Conservation (phyloP, 2,113 vertebrate genomes). For the Chamaetylas fuelleborni region DNA sequence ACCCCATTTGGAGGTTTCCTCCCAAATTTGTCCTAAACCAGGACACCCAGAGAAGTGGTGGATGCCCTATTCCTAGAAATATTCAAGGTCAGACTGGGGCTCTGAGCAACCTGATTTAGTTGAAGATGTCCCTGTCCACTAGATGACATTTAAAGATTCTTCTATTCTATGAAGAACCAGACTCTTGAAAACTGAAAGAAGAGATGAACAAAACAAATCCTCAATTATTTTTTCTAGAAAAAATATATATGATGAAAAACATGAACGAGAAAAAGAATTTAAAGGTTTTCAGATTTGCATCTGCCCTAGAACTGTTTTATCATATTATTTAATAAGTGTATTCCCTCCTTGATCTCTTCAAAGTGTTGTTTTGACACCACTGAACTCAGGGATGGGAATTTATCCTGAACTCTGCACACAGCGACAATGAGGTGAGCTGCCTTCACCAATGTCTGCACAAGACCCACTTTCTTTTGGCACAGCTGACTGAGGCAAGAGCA, state of each 20-base stretch:
- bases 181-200: background rate
- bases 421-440: background rate
- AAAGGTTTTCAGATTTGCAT: background rate
- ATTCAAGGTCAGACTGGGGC: background rate
- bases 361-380: background rate
- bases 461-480: conserved; percentile 23
- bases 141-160: background rate
- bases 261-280: background rate
- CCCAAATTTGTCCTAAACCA: background rate
- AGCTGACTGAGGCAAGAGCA: background rate
- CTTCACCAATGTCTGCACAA: background rate
- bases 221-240: background rate
- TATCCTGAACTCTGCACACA: background rate
- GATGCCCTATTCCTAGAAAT: background rate
- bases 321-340: background rate
- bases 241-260: background rate
- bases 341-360: background rate
- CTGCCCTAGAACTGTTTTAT: background rate
- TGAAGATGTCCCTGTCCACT: background rate
- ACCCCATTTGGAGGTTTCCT: background rate
- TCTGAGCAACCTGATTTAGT: background rate
- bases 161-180: background rate
- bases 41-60: background rate
- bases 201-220: background rate
- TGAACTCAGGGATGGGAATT: background rate